Percentiles rank a stretch among this genome's conserved stretches.
phyloP scores from a whole-genome alignment of 2,888 invertebrate species.

The Pantelozetes paolii region DNA sequence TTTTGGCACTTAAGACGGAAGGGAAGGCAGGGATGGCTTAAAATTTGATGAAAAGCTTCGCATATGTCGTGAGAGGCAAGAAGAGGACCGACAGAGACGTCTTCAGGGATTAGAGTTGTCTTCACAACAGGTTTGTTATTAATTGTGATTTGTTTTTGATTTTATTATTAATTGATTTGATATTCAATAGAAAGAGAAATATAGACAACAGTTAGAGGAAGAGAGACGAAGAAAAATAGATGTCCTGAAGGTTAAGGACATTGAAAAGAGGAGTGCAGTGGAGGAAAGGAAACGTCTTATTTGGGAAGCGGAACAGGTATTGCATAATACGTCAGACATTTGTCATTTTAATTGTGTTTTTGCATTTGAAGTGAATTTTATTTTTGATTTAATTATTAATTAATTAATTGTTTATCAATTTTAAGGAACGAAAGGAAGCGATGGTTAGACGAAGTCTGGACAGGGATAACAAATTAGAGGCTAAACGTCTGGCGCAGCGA shows the following conservation, averaged over 20 bases:
- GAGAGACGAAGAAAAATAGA: constrained; percentile 76
- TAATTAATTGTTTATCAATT: neutral
- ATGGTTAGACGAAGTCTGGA: constrained; percentile 79
- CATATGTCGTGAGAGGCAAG: constrained; percentile 71
- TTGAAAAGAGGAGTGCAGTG: constrained; percentile 58
- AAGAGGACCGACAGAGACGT: constrained; percentile 80
- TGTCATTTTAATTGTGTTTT: constrained; percentile 18
- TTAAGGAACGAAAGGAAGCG: constrained; percentile 72
- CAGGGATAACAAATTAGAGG: constrained; percentile 73
- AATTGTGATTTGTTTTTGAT: neutral
- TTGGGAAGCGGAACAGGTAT: constrained; percentile 69
- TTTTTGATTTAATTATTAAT: neutral
- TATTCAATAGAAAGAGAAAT: constrained; percentile 59
- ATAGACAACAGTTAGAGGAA: constrained; percentile 81
- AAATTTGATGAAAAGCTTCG: constrained; percentile 53
- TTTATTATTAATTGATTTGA: neutral
- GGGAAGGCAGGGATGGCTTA: constrained; percentile 46
- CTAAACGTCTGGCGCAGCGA: constrained; percentile 67
- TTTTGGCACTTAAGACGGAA: constrained; percentile 40
- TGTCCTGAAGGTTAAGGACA: constrained; percentile 71
- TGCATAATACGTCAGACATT: neutral
- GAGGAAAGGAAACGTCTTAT: constrained; percentile 84
- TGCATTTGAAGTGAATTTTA: neutral
- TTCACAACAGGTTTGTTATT: constrained; percentile 70
- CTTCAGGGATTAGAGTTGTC: constrained; percentile 74